Conservation (phyloP, 1,140 invertebrate species). For the Caerostris extrusa region DNA sequence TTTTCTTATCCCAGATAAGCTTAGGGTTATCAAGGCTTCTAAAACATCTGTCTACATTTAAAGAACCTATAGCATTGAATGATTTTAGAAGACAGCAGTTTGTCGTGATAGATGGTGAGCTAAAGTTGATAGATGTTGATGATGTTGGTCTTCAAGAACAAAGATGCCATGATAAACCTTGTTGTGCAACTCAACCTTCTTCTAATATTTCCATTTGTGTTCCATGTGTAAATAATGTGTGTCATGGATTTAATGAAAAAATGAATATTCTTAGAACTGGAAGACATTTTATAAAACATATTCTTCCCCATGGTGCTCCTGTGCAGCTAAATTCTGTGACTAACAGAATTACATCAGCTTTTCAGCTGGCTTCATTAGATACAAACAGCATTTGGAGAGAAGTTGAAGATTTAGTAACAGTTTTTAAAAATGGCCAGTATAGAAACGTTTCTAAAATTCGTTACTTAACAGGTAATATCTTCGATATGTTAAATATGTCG, state of each 20-base stretch:
- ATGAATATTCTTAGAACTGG: slow-evolving; percentile 82
- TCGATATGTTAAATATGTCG: too few relatives aligned
- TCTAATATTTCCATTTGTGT: slow-evolving; percentile 31
- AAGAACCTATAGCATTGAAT: slow-evolving; percentile 82
- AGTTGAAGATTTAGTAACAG: slow-evolving; percentile 80
- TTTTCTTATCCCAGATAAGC: slow-evolving; percentile 79
- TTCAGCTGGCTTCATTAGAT: slow-evolving; percentile 79
- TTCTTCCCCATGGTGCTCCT: slow-evolving; percentile 82
- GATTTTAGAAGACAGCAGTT: slow-evolving; percentile 84
- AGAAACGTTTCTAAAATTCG: slow-evolving; percentile 78
- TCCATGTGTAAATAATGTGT: slow-evolving; percentile 78
- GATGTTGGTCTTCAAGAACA: slow-evolving; percentile 82
- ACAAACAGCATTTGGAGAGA: slow-evolving; percentile 79
- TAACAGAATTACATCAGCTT: slow-evolving; percentile 80
- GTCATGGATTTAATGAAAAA: slow-evolving; percentile 82
- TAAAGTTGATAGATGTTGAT: slow-evolving; percentile 83
- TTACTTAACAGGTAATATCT: slow-evolving; percentile 46
- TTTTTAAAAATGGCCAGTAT: slow-evolving; percentile 81
- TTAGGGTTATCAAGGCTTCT: slow-evolving; percentile 82
- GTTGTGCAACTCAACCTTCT: slow-evolving; percentile 35
- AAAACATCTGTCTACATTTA: slow-evolving; percentile 81
- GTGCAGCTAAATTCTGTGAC: slow-evolving; percentile 79
- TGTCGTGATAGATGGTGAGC: slow-evolving; percentile 81
- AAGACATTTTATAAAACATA: slow-evolving; percentile 82
- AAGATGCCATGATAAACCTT: slow-evolving; percentile 79